A percentile compares a stretch with the other conserved stretches of the same genome.
These are phyloP conservation scores for Micrasema minimum DNA, from an alignment of 1,140 invertebrate genomes.

Conservation along the genomic window DNA sequence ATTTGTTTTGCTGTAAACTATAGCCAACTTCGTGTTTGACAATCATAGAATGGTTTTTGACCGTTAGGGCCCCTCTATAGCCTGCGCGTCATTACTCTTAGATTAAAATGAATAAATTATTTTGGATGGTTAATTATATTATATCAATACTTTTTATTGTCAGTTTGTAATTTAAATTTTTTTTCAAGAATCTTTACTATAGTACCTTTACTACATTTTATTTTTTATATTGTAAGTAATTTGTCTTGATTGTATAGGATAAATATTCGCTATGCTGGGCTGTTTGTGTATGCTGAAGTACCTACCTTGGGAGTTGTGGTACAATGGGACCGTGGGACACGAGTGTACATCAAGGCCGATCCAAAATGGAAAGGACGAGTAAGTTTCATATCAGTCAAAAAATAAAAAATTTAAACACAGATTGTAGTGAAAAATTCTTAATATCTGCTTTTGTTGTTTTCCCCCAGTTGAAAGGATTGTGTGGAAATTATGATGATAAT, in stretches of 20 bases:
- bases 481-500: conserved; percentile 91
- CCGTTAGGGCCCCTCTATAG: too few relatives aligned
- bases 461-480: conserved; percentile 87
- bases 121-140: too few relatives aligned
- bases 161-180: conserved; percentile 7
- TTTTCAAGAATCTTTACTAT: neutral
- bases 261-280: conserved; percentile 63
- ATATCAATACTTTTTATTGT: too few relatives aligned
- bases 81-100: too few relatives aligned
- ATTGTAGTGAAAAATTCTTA: too few relatives aligned
- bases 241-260: conserved; percentile 47
- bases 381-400: too few relatives aligned
- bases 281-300: conserved; percentile 84
- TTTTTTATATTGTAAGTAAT: too few relatives aligned
- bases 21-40: too few relatives aligned
- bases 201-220: too few relatives aligned
- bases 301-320: conserved; percentile 80
- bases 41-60: too few relatives aligned
- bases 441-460: conserved; percentile 31
- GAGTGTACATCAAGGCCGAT: conserved; percentile 81
- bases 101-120: too few relatives aligned
- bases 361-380: conserved; percentile 66
- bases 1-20: too few relatives aligned
- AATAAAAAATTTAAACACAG: conserved; percentile 2
- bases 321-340: conserved; percentile 88